These are phyloP conservation scores for Schizaphis graminum DNA, from an alignment of 2,888 invertebrate genomes.

Conservation along the genomic window DNA sequence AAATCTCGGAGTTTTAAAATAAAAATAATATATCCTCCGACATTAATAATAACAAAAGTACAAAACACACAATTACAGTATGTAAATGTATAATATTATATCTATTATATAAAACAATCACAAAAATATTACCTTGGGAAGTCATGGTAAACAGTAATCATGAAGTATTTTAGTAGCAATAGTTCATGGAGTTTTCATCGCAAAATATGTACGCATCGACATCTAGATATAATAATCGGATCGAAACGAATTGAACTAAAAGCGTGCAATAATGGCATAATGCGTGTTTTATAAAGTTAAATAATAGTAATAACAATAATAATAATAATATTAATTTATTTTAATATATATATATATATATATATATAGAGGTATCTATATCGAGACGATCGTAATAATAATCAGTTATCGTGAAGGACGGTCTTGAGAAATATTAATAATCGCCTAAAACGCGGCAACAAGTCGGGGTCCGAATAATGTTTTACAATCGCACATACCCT, in stretches of 20 bases:
- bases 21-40: background rate
- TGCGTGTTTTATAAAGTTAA: background rate
- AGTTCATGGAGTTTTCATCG: background rate
- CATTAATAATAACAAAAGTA: background rate
- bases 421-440: background rate
- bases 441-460: background rate
- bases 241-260: background rate
- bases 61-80: background rate
- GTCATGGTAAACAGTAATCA: background rate
- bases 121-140: background rate
- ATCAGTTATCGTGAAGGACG: background rate
- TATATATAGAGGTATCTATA: background rate
- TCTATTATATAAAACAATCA: background rate
- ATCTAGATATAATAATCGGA: background rate
- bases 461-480: conserved; percentile 18
- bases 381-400: background rate
- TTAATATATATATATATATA: background rate
- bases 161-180: background rate
- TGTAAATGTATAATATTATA: background rate
- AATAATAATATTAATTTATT: background rate
- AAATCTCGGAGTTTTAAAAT: background rate
- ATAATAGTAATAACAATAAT: background rate
- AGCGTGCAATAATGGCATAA: background rate
- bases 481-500: background rate
- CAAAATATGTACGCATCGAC: background rate